Base-by-base conservation (phyloP, 2,797 vertebrate genomes). In the Bryconaethiops microstoma region DNA sequence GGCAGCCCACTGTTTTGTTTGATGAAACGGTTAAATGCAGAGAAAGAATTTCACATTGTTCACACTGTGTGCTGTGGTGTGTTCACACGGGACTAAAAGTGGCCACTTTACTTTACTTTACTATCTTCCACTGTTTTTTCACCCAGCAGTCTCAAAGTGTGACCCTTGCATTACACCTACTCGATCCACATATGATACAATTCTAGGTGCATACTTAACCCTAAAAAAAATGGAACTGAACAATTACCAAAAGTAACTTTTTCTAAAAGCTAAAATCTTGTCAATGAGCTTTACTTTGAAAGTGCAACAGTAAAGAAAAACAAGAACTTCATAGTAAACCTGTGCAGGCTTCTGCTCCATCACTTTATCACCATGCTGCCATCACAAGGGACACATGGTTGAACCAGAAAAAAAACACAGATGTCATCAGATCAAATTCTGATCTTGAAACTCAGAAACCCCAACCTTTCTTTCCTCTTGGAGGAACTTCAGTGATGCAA, bases 401-500 rank as follows among this genome's bases (percentile, higher is more conserved):
- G 45, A 76, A 57, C 19, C 23, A 86, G 54, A 54, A 65, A 1
- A 65, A 67, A 45, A 29, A n/a, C n/a, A 55, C 54, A 68, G 55
- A 82, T 57, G 50, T 73, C 62, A 70, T 23, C 23, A 21, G 55
- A 76, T 74, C 50, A 62, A 72, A 14, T 13, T 68, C 21, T 70
- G 50, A 42, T 60, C 63, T 45, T 45, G 25, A 7, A 65, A 57
- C 48, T 10, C 52, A 45, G 50, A 52, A 78, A 71, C 50, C 48
- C 5, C 50, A n/a, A 42, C 50, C n/a, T n/a, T n/a, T n/a, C 39
- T 68, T 71, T 60, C n/a, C 57, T 63, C 45, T 65, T 63, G 67
- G 60, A 76, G 42, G 50, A 80, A 73, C 54, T 65, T 68, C 54
- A 77, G 23, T 72, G 21, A 48, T 64, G 16, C 78, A 23, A 40